Conservation (phyloP, 35 echinoderm and acorn worm species). For the Eucidaris tribuloides region DNA sequence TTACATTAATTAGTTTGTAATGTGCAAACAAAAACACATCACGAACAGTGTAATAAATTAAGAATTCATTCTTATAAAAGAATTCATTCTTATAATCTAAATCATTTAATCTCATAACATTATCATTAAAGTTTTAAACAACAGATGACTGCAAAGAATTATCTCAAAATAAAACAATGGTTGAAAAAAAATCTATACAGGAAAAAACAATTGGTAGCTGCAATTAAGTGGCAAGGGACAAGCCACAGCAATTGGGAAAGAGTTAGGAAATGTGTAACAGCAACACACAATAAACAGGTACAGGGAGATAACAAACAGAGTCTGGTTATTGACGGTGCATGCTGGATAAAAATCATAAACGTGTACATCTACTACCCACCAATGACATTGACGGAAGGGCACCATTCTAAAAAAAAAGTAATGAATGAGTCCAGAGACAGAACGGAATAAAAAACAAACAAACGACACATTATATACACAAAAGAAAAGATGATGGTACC, state of each 20-base stretch:
- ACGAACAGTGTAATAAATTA: too few species aligned
- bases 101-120: too few species aligned
- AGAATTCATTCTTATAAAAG: too few species aligned
- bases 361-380: constrained; percentile 22
- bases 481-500: constrained; percentile 7
- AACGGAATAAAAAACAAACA: not conserved
- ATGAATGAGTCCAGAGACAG: not conserved
- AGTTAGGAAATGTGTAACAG: too few species aligned
- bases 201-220: not conserved
- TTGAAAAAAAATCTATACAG: not conserved
- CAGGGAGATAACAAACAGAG: too few species aligned
- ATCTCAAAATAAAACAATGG: not conserved
- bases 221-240: not conserved
- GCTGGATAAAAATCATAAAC: not conserved
- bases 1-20: too few species aligned
- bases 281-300: too few species aligned
- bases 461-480: constrained; percentile 2
- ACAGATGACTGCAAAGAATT: too few species aligned
- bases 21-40: too few species aligned
- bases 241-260: not conserved
- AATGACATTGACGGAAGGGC: constrained; percentile 22
- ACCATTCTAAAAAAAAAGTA: not conserved
- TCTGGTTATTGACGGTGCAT: too few species aligned
- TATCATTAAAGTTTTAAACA: too few species aligned
- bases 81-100: too few species aligned